A percentile compares a stretch with the other conserved stretches of the same genome.
Conservation (phyloP, 2,888 invertebrate species). For the Creontiades dilutus region DNA sequence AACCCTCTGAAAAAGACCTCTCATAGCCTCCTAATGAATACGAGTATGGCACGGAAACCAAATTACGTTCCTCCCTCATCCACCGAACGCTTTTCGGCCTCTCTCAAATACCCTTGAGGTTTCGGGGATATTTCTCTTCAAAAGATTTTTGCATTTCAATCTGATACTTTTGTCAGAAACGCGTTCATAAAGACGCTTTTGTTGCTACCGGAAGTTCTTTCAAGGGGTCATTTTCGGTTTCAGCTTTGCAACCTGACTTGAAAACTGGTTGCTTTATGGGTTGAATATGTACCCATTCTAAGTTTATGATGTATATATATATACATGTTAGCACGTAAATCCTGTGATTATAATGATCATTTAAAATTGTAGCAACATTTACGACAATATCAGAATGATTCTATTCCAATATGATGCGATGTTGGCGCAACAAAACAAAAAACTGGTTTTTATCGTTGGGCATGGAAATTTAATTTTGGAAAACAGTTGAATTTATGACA, state of each 20-base stretch:
- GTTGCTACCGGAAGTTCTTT: not conserved
- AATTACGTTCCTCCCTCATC: conserved; percentile 23
- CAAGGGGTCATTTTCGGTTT: not conserved
- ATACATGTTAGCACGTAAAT: too few relatives aligned
- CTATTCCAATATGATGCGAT: too few relatives aligned
- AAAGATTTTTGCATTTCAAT: conserved; percentile 27
- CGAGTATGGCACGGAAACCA: conserved; percentile 32
- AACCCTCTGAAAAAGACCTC: conserved; percentile 28
- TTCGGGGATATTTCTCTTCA: not conserved
- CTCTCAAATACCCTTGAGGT: not conserved
- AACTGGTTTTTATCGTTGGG: too few relatives aligned
- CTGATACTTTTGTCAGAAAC: not conserved
- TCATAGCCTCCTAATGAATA: conserved; percentile 39
- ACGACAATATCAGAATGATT: too few relatives aligned
- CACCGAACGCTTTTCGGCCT: not conserved
- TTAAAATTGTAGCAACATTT: too few relatives aligned
- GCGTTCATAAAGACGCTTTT: not conserved
- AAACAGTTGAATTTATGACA: too few relatives aligned
- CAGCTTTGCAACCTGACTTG: not conserved
- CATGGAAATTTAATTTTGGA: too few relatives aligned
- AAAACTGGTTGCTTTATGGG: too few relatives aligned
- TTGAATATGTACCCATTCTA: too few relatives aligned
- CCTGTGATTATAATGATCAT: too few relatives aligned
- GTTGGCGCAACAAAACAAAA: too few relatives aligned
- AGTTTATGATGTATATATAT: too few relatives aligned